Percentiles rank a stretch among this genome's conserved stretches.
Evolutionary conservation across 2,797 vertebrate genomes (phyloP).

Genomic region (Halcyon leucocephala): DNA sequence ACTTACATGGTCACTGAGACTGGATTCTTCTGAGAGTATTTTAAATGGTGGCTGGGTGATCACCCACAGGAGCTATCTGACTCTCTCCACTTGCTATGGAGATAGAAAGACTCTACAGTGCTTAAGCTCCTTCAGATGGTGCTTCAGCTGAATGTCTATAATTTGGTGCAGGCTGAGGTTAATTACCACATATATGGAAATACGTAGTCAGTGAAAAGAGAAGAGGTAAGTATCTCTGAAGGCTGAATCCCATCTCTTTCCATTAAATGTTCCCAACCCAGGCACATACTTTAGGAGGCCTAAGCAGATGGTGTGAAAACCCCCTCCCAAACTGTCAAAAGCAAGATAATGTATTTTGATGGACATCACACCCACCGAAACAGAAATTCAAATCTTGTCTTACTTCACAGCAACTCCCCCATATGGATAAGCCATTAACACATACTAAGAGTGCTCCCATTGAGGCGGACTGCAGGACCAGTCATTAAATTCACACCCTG

Average conservation of each 20-base stretch:
- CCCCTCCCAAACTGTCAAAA: slow-evolving; percentile 28
- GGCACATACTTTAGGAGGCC: not conserved
- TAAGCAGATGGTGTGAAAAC: slow-evolving; percentile 41
- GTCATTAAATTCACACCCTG: not conserved
- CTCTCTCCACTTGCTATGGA: not conserved
- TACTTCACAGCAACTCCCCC: slow-evolving; percentile 21
- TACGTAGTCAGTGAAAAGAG: not conserved
- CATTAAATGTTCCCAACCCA: not conserved
- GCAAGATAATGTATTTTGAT: slow-evolving; percentile 19
- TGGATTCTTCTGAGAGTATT: not conserved
- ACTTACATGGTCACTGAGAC: not conserved
- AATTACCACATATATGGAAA: not conserved
- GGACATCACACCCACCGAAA: slow-evolving; percentile 18
- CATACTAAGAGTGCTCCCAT: not conserved
- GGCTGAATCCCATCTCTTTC: not conserved
- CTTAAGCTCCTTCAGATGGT: not conserved
- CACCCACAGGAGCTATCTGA: not conserved
- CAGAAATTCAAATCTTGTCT: slow-evolving; percentile 8
- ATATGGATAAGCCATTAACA: not conserved
- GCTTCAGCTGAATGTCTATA: not conserved
- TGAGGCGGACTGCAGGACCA: not conserved
- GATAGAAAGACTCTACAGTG: not conserved
- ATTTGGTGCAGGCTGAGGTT: not conserved
- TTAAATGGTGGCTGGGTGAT: not conserved
- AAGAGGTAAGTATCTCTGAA: not conserved